Evolutionary conservation across 2,797 vertebrate species (phyloP).

Genomic region (Periophthalmus magnuspinnatus): DNA sequence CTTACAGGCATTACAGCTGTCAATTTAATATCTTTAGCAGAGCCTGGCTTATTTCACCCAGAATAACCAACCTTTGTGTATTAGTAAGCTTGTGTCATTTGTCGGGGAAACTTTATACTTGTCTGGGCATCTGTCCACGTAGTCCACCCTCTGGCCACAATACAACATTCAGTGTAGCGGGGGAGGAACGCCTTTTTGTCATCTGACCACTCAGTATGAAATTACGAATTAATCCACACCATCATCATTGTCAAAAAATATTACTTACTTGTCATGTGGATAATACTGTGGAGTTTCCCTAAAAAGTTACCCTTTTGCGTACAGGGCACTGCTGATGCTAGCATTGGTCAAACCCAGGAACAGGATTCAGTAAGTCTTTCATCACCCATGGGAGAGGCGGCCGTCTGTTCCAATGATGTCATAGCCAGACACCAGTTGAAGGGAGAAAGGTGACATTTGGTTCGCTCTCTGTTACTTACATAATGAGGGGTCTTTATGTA

Average conservation of each 20-base stretch:
- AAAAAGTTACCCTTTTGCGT: conserved; percentile 29
- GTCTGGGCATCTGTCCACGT: conserved; percentile 48
- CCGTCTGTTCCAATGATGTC: conserved; percentile 60
- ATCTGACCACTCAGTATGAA: conserved; percentile 18
- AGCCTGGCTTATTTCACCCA: conserved; percentile 47
- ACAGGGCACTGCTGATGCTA: conserved; percentile 58
- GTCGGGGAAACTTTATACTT: conserved; percentile 34
- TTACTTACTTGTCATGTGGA: conserved; percentile 26
- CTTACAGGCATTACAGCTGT: conserved; percentile 32
- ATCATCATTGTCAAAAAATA: conserved; percentile 41
- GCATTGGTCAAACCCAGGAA: conserved; percentile 52
- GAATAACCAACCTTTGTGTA: conserved; percentile 46
- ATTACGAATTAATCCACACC: conserved; percentile 42
- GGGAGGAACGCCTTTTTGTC: conserved; percentile 42
- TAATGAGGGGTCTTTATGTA: conserved; percentile 62
- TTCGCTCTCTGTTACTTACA: conserved; percentile 44
- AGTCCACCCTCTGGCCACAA: conserved; percentile 43
- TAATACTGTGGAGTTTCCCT: conserved; percentile 32
- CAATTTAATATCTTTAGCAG: conserved; percentile 23
- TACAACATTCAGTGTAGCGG: conserved; percentile 36
- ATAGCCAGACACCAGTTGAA: conserved; percentile 53
- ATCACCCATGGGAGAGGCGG: conserved; percentile 43
- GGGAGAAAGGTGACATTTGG: conserved; percentile 74
- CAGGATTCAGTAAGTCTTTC: conserved; percentile 56
- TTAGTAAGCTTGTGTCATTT: conserved; percentile 42